Base-by-base conservation (phyloP, 2,888 invertebrate species). In the Drosophila recens region DNA sequence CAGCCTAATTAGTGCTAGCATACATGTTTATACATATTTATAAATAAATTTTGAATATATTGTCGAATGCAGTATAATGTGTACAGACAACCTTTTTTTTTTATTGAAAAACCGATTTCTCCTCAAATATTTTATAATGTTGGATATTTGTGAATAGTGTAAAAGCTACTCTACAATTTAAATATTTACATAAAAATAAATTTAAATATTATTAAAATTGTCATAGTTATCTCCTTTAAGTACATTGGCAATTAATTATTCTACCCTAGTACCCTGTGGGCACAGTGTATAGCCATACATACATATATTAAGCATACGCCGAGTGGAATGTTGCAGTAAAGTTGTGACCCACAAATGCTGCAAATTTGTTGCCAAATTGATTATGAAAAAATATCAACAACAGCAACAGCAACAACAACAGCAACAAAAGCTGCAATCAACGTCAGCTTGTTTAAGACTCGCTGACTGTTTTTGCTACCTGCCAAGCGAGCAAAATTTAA, bases 251-350 rank as follows among this genome's bases (percentile, higher is more conserved):
- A n/a, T 40, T 3, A 40, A 6, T 15, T 9, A 40, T 15, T 15
- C 15, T 9, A 15, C 15, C 15, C 40, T 40, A 15, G 15, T 3
- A 40, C 9, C 15, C 15, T 3, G 15, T 40, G 15, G 6, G 13
- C 15, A 40, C 15, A 5, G 40, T 4, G 48, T 48, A 48, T 33
- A 33, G 2, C 10, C 15, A 0, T 23, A 23, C 23, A 27, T 27
- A 27, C 4, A 27, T 27, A 27, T 27, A 76, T 77, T 58, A 75
- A 72, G 67, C 52, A 82, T 80, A 72, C 80, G 83, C 54, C 61
- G 52, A 57, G 63, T 63, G 33, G 20, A 46, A 42, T 15, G 48
- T 52, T n/a, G 15, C 33, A 13, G 9, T 17, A 66, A 74, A 77
- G 45, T 67, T 77, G 70, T 49, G 33, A 30, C 33, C 43, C 40